These are phyloP conservation scores for Noctua janthina DNA, from an alignment of 2,888 invertebrate genomes.

Conservation along the genomic window DNA sequence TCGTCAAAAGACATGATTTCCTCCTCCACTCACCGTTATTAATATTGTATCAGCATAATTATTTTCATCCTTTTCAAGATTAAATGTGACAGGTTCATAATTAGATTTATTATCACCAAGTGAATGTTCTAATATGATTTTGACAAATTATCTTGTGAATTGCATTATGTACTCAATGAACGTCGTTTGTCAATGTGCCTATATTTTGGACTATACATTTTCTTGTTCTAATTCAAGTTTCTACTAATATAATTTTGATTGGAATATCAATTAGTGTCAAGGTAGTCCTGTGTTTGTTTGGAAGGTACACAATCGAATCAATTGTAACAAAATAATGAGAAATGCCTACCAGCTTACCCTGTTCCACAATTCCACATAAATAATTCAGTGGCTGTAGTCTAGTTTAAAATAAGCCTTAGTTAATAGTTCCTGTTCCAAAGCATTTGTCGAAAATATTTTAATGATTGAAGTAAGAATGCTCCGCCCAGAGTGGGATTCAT, in stretches of 20 bases:
- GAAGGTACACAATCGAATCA: slow-evolving; percentile 30
- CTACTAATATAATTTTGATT: slow-evolving; percentile 50
- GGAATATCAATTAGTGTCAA: slow-evolving; percentile 47
- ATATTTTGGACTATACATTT: slow-evolving; percentile 18
- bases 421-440: not conserved
- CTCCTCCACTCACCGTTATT: slow-evolving; percentile 84
- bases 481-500: no score
- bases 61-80: slow-evolving; percentile 80
- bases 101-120: slow-evolving; percentile 75
- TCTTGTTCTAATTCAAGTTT: slow-evolving; percentile 17
- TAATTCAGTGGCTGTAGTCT: slow-evolving; percentile 10
- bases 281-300: slow-evolving; percentile 31
- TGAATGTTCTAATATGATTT: slow-evolving; percentile 69
- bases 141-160: slow-evolving; percentile 59
- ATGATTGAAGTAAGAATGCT: not conserved
- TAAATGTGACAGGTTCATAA: slow-evolving; percentile 77
- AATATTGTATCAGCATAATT: slow-evolving; percentile 85
- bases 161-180: slow-evolving; percentile 48
- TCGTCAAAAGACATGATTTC: slow-evolving; percentile 84
- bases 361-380: slow-evolving; percentile 2
- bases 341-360: not conserved
- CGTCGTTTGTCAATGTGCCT: slow-evolving; percentile 48
- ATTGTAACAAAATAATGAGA: slow-evolving; percentile 31
- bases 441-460: not conserved
- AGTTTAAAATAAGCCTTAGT: slow-evolving; percentile 7